These are phyloP conservation scores for Chlamydotis undulata DNA, from an alignment of 2,113 vertebrate genomes.

Conservation along the genomic window DNA sequence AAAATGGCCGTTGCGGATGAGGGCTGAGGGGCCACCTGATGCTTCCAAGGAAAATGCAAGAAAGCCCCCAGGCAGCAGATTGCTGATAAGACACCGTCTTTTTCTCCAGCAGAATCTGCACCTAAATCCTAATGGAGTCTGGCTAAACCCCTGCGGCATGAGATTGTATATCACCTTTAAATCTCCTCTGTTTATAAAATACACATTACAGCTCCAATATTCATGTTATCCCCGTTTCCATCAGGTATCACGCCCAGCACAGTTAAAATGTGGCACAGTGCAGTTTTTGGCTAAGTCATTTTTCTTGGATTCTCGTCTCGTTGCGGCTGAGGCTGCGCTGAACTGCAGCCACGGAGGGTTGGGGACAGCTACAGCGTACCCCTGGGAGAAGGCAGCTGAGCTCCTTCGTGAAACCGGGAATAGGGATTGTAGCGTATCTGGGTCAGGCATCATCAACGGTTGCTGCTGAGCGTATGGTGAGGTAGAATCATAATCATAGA, in stretches of 20 bases:
- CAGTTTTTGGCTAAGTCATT: background rate
- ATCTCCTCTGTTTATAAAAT: background rate
- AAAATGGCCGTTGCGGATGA: background rate
- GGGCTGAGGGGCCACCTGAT: background rate
- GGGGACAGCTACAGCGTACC: fast-evolving
- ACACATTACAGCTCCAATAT: background rate
- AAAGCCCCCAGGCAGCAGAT: background rate
- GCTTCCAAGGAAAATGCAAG: background rate
- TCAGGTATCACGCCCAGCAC: fast-evolving
- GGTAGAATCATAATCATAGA: too few species aligned
- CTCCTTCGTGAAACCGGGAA: background rate
- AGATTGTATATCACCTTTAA: background rate
- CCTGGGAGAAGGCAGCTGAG: background rate
- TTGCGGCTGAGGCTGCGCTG: fast-evolving
- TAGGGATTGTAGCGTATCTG: fast-evolving
- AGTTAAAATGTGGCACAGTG: background rate
- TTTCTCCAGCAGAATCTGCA: background rate
- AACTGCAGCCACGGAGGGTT: fast-evolving
- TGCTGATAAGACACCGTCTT: background rate
- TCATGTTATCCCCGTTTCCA: background rate
- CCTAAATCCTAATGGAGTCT: slow-evolving; percentile 36
- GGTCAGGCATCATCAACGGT: background rate
- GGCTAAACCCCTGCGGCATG: background rate
- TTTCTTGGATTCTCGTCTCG: background rate
- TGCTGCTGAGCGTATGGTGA: background rate